Evolutionary conservation across 2,113 vertebrate species (phyloP).

Genomic region (Chaetops frenatus): DNA sequence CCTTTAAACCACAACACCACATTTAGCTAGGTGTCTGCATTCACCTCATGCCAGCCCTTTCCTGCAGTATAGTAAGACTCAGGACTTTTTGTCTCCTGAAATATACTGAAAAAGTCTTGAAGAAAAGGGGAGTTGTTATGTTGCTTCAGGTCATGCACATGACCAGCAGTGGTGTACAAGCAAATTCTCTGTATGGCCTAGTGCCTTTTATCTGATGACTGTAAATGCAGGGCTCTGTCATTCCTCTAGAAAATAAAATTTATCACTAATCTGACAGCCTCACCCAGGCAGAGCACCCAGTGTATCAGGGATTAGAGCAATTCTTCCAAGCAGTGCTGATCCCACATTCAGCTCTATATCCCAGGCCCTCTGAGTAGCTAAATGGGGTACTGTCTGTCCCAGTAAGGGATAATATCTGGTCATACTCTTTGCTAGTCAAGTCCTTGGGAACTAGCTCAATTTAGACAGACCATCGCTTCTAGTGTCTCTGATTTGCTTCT

Average conservation of each 20-base stretch:
- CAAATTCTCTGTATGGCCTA: not conserved
- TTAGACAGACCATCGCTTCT: not conserved
- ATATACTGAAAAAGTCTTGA: not conserved
- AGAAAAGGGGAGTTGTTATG: not conserved
- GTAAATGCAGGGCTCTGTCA: not conserved
- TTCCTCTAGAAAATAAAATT: constrained; percentile 1
- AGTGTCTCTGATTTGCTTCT: not conserved
- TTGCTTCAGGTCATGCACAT: rapidly evolving
- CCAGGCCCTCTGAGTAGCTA: not conserved
- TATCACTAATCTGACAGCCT: not conserved
- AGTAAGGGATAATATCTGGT: not conserved
- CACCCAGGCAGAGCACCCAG: not conserved
- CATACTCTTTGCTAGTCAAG: not conserved
- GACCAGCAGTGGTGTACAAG: not conserved
- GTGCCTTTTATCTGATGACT: not conserved
- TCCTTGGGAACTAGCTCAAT: not conserved
- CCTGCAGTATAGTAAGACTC: not conserved
- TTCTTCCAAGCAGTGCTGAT: not conserved
- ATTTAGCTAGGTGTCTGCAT: not conserved
- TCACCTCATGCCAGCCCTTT: not conserved
- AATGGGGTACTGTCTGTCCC: not conserved
- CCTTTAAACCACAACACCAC: too few relatives aligned
- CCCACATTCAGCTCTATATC: not conserved
- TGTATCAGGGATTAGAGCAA: not conserved
- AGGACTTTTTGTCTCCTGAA: not conserved